A percentile compares a stretch with the other conserved stretches of the same genome.
Evolutionary conservation across 2,797 vertebrate species (phyloP).

Genomic region (Hybognathus amarus): DNA sequence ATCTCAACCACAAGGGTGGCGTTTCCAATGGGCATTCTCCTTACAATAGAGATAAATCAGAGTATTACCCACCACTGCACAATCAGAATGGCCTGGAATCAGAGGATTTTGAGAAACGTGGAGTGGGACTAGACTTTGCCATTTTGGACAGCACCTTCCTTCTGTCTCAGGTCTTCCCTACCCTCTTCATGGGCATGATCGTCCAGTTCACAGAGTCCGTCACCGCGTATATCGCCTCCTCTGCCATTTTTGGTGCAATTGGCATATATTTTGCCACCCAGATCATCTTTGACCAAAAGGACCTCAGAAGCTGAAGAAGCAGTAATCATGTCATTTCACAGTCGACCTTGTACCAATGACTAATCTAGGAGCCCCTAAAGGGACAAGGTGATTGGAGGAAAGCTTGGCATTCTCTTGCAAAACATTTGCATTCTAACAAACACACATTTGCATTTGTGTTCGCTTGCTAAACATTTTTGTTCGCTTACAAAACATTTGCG

Average conservation of each 20-base stretch:
- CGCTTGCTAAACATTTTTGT: neutral
- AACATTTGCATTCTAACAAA: neutral
- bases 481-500: neutral
- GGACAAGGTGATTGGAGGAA: neutral
- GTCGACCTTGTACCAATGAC: neutral
- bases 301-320: constrained; percentile 71
- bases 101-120: constrained; percentile 71
- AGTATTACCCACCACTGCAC: constrained; percentile 62
- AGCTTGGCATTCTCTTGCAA: neutral
- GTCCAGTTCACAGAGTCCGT: constrained; percentile 82
- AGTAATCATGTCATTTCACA: constrained; percentile 11
- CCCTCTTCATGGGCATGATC: constrained; percentile 82
- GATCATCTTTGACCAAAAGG: constrained; percentile 82
- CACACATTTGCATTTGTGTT: neutral
- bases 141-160: constrained; percentile 84
- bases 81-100: constrained; percentile 65
- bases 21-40: constrained; percentile 62
- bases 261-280: constrained; percentile 77
- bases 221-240: constrained; percentile 80
- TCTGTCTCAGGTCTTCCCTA: constrained; percentile 84
- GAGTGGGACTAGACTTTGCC: constrained; percentile 82
- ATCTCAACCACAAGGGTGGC: constrained; percentile 60
- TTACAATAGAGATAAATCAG: constrained; percentile 61
- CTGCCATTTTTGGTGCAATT: constrained; percentile 77
- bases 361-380: neutral